Conservation (phyloP, 2,113 vertebrate genomes). For the Tachycineta bicolor region DNA sequence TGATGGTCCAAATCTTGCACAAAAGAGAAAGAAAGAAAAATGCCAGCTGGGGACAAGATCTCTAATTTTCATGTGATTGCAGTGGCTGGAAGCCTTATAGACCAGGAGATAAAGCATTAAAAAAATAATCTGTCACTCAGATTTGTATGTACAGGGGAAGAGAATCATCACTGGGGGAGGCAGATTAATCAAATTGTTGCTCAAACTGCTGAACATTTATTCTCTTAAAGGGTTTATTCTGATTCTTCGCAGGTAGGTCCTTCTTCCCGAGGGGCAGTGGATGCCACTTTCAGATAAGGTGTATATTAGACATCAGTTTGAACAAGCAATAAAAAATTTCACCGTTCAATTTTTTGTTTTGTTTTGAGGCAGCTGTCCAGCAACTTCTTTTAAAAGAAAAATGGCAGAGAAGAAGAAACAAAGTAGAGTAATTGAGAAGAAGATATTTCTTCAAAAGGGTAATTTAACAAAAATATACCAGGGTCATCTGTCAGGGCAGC, state of each 20-base stretch:
- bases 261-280: background rate
- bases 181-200: background rate
- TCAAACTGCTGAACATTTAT: background rate
- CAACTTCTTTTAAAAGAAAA: background rate
- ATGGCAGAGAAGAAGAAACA: background rate
- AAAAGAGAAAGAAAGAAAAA: background rate
- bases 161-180: background rate
- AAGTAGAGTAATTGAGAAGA: background rate
- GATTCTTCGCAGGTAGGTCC: background rate
- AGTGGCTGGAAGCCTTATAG: background rate
- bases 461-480: background rate
- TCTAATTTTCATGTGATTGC: background rate
- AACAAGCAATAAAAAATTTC: background rate
- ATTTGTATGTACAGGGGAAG: background rate
- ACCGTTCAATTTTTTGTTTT: background rate
- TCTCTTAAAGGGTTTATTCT: background rate
- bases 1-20: background rate
- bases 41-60: background rate
- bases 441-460: background rate
- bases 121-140: background rate
- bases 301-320: background rate
- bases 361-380: background rate
- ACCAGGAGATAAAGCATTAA: background rate
- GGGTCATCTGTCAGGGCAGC: background rate
- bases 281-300: background rate